Evolutionary conservation across 1,140 invertebrate genomes (phyloP).

Genomic region (Procambarus virginalis): DNA sequence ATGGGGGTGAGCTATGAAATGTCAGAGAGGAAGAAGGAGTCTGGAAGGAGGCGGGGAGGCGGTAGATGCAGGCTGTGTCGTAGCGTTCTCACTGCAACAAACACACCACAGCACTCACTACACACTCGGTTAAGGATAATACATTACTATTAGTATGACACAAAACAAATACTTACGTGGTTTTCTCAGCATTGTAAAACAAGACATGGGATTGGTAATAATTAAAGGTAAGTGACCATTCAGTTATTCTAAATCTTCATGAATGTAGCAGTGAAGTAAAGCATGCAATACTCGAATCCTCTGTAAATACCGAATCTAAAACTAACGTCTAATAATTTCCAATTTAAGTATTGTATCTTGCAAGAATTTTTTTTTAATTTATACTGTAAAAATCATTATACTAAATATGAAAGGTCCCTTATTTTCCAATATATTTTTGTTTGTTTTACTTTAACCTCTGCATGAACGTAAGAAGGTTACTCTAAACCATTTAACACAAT

Average conservation of each 20-base stretch:
- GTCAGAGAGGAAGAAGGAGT: constrained; percentile 61
- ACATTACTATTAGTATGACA: neutral
- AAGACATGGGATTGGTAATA: neutral
- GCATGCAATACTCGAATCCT: neutral
- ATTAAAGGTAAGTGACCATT: neutral
- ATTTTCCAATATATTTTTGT: no score
- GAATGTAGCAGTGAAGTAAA: neutral
- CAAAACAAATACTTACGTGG: constrained; percentile 4
- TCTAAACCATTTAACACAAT: no score
- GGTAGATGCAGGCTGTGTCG: constrained; percentile 64
- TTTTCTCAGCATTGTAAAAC: neutral
- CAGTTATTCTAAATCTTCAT: neutral
- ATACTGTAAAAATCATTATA: no score
- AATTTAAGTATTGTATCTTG: no score
- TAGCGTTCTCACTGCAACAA: constrained; percentile 61
- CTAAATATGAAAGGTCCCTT: no score
- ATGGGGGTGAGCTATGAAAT: constrained; percentile 50
- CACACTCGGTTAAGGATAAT: constrained; percentile 15
- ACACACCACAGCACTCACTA: constrained; percentile 53
- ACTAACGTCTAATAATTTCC: no score
- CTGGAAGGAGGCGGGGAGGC: constrained; percentile 54
- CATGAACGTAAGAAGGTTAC: no score
- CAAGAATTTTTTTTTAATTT: no score
- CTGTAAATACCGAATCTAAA: no score
- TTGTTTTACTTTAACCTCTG: no score